These are phyloP conservation scores for Aphaenogaster rudis DNA, from an alignment of 1,140 invertebrate genomes.

Conservation along the genomic window DNA sequence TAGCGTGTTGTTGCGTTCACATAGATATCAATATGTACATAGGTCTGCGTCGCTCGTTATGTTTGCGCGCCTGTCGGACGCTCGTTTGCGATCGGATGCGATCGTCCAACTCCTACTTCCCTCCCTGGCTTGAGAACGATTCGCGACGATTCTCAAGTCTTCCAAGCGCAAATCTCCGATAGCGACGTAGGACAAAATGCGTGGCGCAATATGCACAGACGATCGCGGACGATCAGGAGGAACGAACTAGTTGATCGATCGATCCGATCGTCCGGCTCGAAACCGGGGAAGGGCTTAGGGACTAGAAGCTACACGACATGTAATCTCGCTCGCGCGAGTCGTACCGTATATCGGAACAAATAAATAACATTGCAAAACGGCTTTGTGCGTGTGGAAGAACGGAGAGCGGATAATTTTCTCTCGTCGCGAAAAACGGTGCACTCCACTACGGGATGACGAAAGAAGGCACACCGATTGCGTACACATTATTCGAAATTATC, in stretches of 20 bases:
- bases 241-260: slow-evolving; percentile 7
- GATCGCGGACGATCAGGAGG: neutral
- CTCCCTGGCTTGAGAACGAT: neutral
- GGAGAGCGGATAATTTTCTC: neutral
- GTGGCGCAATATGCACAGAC: neutral
- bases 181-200: slow-evolving; percentile 5
- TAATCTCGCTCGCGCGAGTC: neutral
- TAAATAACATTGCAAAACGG: slow-evolving; percentile 18
- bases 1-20: slow-evolving; percentile 31
- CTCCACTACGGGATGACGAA: neutral
- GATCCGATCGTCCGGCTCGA: slow-evolving; percentile 12
- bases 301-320: neutral
- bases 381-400: neutral
- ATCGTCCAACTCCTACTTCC: neutral
- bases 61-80: neutral
- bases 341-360: neutral
- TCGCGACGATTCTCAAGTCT: neutral
- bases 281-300: neutral
- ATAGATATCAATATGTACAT: slow-evolving; percentile 47
- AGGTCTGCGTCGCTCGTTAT: slow-evolving; percentile 32
- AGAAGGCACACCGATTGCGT: slow-evolving; percentile 21
- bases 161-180: neutral
- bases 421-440: neutral
- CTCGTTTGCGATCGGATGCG: slow-evolving; percentile 18
- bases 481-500: slow-evolving; percentile 23